These are phyloP conservation scores for Gila orcuttii DNA, from an alignment of 2,113 vertebrate genomes.

Conservation along the genomic window DNA sequence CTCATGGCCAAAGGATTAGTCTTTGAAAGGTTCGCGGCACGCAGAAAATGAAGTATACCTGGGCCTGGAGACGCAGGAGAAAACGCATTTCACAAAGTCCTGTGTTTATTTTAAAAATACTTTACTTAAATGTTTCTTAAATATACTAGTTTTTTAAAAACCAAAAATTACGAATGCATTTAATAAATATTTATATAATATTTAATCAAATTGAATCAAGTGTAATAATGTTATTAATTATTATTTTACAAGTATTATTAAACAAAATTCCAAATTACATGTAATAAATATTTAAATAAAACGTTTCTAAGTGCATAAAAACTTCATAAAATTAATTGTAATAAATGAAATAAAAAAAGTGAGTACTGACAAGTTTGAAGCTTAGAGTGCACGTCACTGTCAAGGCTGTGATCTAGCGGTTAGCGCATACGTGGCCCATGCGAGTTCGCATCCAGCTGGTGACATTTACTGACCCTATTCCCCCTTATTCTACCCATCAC, in stretches of 20 bases:
- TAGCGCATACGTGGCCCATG: not conserved
- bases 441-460: not conserved
- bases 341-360: no score
- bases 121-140: not conserved
- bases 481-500: constrained; percentile 9
- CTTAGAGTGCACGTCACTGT: not conserved
- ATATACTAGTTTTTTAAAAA: not conserved
- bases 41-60: no score
- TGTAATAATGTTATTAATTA: not conserved
- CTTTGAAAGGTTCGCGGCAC: no score
- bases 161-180: not conserved
- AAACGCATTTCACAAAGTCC: not conserved
- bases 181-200: not conserved
- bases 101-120: not conserved
- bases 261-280: not conserved
- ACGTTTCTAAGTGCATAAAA: not conserved
- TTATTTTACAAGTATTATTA: not conserved
- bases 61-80: not conserved
- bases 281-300: not conserved
- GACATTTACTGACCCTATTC: constrained; percentile 32
- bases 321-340: no score
- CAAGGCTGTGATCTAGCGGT: not conserved
- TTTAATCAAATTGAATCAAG: not conserved
- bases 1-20: no score
- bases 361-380: no score